Base-by-base conservation (phyloP, 2,797 vertebrate genomes). In the Cygnus olor region DNA sequence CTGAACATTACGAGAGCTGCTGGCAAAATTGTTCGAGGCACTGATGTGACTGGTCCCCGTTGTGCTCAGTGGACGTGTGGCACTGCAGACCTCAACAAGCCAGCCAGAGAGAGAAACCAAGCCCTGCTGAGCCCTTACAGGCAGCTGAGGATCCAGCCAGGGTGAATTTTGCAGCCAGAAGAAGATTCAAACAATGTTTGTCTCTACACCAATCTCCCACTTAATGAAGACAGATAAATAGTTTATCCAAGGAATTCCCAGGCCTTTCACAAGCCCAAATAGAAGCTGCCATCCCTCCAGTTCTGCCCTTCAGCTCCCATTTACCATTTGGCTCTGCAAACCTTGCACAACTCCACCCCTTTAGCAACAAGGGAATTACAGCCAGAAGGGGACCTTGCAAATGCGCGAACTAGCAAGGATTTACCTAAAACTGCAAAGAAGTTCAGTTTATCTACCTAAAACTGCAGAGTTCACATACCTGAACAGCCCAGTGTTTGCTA, bases 371-470 rank as follows among this genome's bases (percentile, higher is more conserved):
- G 30, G 36, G 34, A 34, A 72, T 56, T 47, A 22, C 34, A 63
- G 38, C 7, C 34, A 6, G 19, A 51, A 77, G 10, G 14, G 12
- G 8, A 34, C 74, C 65, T 71, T 14, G 7, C 5, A 19, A 34
- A 9, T 0, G 2, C 0, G 2, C 22, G 20, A 87, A 32, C 68
- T 63, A 47, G 38, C 14, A 77, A 49, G 10, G 38, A n/a, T 53
- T 89, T 47, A 40, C 18, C 42, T 14, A 19, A 63, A 92, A 4
- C 24, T 61, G n/a, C 16, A 28, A 25, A 49, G 18, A 57, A 30
- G 3, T 34, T 82, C 22, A 27, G 28, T 49, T 92, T 54, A 36
- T 53, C 68, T 60, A 16, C n/a, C 11, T 47, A 22, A 47, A 47
- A 47, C 22, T 49, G 47, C 47, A 49, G 22, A 49, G 22, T 49